Base-by-base conservation (phyloP, 1,140 invertebrate genomes). In the Drosophila aff. region DNA sequence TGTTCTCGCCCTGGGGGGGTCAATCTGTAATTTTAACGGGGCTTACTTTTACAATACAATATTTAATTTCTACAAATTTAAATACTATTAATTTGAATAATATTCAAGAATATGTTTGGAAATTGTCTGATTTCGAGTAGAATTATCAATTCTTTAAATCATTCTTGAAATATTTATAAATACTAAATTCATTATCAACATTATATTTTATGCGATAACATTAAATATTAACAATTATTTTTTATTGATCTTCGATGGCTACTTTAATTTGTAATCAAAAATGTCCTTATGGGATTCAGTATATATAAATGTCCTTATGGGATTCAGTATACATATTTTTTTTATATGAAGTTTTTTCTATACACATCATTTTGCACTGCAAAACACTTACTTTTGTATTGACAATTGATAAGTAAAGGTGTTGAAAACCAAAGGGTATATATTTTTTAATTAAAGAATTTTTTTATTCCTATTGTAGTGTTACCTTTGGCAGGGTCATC, bases 401-500 rank as follows among this genome's bases (percentile, higher is more conserved):
- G 9, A 10, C 36, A 13, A 31, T 31, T 33, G 31, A 38, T 38
- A 40, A 8, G 16, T 16, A 6, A 16, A 41, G 40, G 38, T 7
- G 6, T 16, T 40, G 2, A 41, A 4, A 9, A 8, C 7, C 1
- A n/a, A 43, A 4, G 9, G 3, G 10, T 4, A 5, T 44, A 44
- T 44, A 13, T 21, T 13, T 46, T 13, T 13, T 13, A 21, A 21
- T 23, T 23, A 23, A 13, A 46, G 2, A 5, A 8, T 15, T 46
- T 44, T 44, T 46, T 46, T 0, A 23, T 15, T 6, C 2, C 11
- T 18, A 47, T 47, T 26, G 21, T 23, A 5, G 21, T 55, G 79
- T 87, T 76, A 86, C 76, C 83, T 87, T 87, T 86, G 67, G 38
- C 36, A 44, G 71, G 69, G 61, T 75, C 44, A 64, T 69, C 52